Percentiles rank a stretch among this genome's conserved stretches.
Evolutionary conservation across 2,113 vertebrate genomes (phyloP).

Genomic region (Chrysemys picta): DNA sequence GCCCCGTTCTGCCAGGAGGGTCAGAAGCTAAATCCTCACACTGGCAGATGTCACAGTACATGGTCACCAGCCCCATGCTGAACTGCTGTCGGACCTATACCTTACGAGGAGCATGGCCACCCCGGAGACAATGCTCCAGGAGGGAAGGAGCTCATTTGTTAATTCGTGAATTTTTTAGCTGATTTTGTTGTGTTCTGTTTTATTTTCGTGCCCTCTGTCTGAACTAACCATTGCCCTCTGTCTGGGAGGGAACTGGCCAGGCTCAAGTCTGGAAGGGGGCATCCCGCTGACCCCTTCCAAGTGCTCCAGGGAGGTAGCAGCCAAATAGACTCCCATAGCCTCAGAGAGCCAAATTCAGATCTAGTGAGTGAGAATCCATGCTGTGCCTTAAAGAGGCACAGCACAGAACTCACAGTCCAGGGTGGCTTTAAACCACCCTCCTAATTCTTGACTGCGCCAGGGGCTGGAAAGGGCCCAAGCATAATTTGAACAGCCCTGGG

Average conservation of each 20-base stretch:
- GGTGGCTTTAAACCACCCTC: conserved; percentile 9
- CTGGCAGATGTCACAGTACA: background rate
- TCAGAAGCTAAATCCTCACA: background rate
- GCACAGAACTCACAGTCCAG: background rate
- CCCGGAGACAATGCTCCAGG: background rate
- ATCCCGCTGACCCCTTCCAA: background rate
- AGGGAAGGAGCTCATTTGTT: background rate
- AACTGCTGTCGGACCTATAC: background rate
- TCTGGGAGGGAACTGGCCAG: background rate
- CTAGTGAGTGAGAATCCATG: background rate
- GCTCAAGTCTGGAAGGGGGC: background rate
- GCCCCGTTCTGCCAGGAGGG: background rate
- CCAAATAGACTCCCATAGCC: background rate
- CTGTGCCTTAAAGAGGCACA: background rate
- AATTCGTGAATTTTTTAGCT: background rate
- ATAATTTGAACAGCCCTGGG: background rate
- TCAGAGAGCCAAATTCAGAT: background rate
- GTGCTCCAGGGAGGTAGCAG: background rate
- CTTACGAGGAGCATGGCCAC: background rate
- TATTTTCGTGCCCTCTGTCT: background rate
- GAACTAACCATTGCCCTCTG: background rate
- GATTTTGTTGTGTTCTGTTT: background rate
- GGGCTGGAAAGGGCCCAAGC: conserved; percentile 3
- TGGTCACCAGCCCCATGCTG: background rate
- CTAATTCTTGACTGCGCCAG: background rate